Evolutionary conservation across 2,797 vertebrate genomes (phyloP).

Genomic region (Mycteria americana): DNA sequence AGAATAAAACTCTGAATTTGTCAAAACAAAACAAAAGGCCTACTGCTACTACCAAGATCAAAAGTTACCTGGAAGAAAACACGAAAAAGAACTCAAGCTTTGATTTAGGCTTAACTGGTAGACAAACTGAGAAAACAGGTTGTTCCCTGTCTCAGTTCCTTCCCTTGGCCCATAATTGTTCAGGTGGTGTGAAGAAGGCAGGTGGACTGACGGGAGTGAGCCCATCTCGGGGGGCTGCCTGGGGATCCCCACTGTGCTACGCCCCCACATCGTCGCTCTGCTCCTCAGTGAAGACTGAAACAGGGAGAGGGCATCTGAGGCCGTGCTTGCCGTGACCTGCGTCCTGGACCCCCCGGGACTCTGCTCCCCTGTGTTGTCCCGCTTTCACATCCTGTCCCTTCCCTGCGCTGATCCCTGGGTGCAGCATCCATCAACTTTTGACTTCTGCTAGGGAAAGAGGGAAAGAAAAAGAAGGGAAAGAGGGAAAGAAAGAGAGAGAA

Average conservation of each 20-base stretch:
- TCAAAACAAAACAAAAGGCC: not conserved
- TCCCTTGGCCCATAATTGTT: not conserved
- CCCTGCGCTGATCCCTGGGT: not conserved
- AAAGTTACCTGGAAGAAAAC: not conserved
- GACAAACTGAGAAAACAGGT: not conserved
- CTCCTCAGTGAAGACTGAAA: not conserved
- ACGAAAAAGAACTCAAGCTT: not conserved
- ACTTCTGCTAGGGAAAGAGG: not conserved
- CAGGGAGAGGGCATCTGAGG: not conserved
- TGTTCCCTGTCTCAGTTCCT: not conserved
- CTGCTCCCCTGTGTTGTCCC: not conserved
- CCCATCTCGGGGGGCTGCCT: not conserved
- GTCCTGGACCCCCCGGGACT: not conserved
- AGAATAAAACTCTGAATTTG: not conserved
- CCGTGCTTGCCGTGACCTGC: not conserved
- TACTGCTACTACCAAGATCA: not conserved
- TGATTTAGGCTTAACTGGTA: not conserved
- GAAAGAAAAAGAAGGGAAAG: not conserved
- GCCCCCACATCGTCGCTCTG: not conserved
- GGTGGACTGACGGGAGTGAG: not conserved
- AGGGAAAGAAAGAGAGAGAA: not conserved
- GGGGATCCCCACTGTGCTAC: not conserved
- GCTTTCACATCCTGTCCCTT: not conserved
- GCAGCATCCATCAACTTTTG: not conserved
- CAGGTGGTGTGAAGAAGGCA: not conserved